Percentiles rank a stretch among this genome's conserved stretches.
Conservation (phyloP, 2,113 vertebrate genomes). For the Anolis carolinensis region DNA sequence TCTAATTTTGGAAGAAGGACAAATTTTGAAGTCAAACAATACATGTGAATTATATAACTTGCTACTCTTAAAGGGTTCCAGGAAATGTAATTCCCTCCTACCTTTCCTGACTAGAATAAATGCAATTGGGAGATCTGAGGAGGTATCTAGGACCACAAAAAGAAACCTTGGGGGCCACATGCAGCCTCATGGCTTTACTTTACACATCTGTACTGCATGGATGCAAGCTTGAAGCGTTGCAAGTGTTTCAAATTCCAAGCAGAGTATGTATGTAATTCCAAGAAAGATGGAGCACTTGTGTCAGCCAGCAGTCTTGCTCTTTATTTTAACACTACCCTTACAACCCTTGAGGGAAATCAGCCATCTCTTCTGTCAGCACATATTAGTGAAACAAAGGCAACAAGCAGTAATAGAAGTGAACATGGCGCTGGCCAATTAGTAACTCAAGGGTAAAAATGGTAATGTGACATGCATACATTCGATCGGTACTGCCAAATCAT, state of each 20-base stretch:
- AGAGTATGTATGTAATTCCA: not conserved
- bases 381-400: slow-evolving; percentile 31
- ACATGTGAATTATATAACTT: too few relatives aligned
- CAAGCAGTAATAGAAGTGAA: slow-evolving; percentile 29
- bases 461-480: slow-evolving; percentile 42
- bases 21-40: too few relatives aligned
- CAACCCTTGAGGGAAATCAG: slow-evolving; percentile 13
- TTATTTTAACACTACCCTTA: slow-evolving; percentile 2
- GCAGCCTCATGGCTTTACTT: too few relatives aligned
- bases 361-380: slow-evolving; percentile 40
- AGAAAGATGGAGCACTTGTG: not conserved
- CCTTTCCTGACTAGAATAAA: too few relatives aligned
- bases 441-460: slow-evolving; percentile 52
- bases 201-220: too few relatives aligned
- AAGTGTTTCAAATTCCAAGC: not conserved
- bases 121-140: too few relatives aligned
- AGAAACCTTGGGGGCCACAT: too few relatives aligned
- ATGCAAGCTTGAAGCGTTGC: not conserved
- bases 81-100: too few relatives aligned
- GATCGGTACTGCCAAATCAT: slow-evolving; percentile 50
- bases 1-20: too few relatives aligned
- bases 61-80: too few relatives aligned
- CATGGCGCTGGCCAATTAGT: slow-evolving; percentile 32
- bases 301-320: slow-evolving; percentile 18
- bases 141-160: too few relatives aligned